These are phyloP conservation scores for Nomada goodeniana DNA, from an alignment of 2,888 invertebrate species.

Conservation along the genomic window DNA sequence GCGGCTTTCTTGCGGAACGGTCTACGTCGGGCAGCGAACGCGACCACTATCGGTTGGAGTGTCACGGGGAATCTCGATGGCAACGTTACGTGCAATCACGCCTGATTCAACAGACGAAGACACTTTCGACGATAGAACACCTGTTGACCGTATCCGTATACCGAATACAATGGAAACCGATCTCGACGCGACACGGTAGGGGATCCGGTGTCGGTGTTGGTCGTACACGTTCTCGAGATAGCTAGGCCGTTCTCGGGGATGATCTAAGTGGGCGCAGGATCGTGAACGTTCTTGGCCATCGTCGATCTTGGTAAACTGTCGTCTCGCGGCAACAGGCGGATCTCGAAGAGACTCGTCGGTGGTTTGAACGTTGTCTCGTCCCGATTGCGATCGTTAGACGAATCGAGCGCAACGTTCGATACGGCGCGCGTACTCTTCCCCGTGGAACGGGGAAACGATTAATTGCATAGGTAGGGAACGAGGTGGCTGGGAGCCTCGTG, in stretches of 20 bases:
- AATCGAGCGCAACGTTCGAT: neutral
- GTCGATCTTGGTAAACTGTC: neutral
- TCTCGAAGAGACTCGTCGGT: neutral
- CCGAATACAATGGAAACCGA: neutral
- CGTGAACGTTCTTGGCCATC: neutral
- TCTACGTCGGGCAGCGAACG: constrained; percentile 82
- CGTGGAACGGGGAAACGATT: neutral
- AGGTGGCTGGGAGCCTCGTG: neutral
- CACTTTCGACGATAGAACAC: neutral
- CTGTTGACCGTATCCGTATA: neutral
- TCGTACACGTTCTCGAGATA: too few species aligned
- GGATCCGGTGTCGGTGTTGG: too few species aligned
- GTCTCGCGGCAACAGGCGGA: neutral
- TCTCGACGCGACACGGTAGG: too few species aligned
- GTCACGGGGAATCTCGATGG: constrained; percentile 60
- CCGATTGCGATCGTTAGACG: neutral
- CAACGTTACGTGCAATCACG: constrained; percentile 51
- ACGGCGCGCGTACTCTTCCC: neutral
- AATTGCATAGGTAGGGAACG: neutral
- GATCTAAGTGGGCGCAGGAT: neutral
- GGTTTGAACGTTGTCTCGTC: constrained; percentile 1
- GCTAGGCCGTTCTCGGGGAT: too few species aligned
- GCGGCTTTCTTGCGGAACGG: constrained; percentile 89
- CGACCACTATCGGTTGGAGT: constrained; percentile 51
- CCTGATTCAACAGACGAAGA: constrained; percentile 4